Evolutionary conservation across 2,113 vertebrate species (phyloP), one percentile per base, ranked within the genome.

Genomic region (Ochotona curzoniae): DNA sequence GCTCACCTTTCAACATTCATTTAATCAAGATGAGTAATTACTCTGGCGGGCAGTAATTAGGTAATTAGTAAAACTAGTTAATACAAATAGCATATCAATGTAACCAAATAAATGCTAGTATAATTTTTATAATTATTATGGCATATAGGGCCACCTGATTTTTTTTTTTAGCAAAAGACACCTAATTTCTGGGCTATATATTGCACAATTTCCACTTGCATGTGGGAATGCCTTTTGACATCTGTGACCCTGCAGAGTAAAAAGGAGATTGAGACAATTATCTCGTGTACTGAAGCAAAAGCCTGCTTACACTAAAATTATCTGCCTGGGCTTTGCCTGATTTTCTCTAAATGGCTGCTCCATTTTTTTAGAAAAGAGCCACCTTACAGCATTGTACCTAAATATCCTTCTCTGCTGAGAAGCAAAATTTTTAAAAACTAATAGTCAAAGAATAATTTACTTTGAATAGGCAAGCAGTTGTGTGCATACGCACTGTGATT

Each of bases 41-140:
- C 95, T 91, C 71, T 95, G 93, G 94, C 23, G 95, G 96, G 96
- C 95, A 97, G 76, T 96, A 97, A 97, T 97, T 97, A 96, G 96
- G 95, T 95, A 97, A 97, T 97, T 97, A 96, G 94, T 96, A 97
- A 96, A 97, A 96, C 96, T 96, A 96, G 96, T 97, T 96, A 96
- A 97, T 96, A 96, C 96, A 96, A 96, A 96, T 96, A 96, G 91
- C 95, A 91, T 96, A 96, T 95, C 96, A 96, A 96, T 96, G 96
- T 96, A 95, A 96, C 96, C 96, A 96, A 97, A 97, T 96, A 97
- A 93, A 95, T 96, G 93, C 96, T 94, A 94, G 96, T 91, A 94
- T 96, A 95, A 97, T 97, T 96, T 96, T 97, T 96, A 94, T 97
- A 97, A 96, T 97, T 95, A 95, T 93, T 96, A 92, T 96, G 96